Conservation (phyloP, 1,140 invertebrate genomes). For the Rhyacophila brunnea region DNA sequence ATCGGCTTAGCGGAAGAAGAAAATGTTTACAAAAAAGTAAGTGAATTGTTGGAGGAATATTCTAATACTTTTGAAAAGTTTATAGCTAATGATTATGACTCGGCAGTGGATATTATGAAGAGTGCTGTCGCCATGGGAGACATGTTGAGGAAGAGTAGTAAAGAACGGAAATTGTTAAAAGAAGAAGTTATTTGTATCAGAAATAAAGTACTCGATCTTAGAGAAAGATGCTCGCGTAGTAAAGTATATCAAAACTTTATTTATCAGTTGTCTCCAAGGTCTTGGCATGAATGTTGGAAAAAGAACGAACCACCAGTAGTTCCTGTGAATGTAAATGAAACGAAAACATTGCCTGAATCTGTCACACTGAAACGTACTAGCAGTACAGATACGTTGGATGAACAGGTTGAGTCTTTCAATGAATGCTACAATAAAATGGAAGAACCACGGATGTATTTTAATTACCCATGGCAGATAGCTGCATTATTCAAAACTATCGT, state of each 20-base stretch:
- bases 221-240: conserved; percentile 60
- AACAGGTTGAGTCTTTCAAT: conserved; percentile 42
- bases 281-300: conserved; percentile 59
- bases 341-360: no score
- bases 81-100: conserved; percentile 59
- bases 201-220: conserved; percentile 59
- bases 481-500: conserved; percentile 57
- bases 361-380: no score
- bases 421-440: conserved; percentile 45
- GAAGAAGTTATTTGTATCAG: conserved; percentile 52
- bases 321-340: no score
- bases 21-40: conserved; percentile 52
- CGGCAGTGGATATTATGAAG: conserved; percentile 56
- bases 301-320: no score
- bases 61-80: conserved; percentile 62
- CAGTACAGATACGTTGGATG: no score
- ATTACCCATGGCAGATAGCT: conserved; percentile 43
- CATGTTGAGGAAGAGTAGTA: conserved; percentile 48
- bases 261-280: conserved; percentile 56
- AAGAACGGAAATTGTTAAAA: conserved; percentile 53
- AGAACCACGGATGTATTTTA: conserved; percentile 56
- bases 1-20: conserved; percentile 60
- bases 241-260: conserved; percentile 66
- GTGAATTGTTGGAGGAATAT: conserved; percentile 55
- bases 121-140: conserved; percentile 53